Percentiles rank a stretch among this genome's conserved stretches.
phyloP scores from a whole-genome alignment of 2,797 vertebrate species.

The Babyrousa celebensis region DNA sequence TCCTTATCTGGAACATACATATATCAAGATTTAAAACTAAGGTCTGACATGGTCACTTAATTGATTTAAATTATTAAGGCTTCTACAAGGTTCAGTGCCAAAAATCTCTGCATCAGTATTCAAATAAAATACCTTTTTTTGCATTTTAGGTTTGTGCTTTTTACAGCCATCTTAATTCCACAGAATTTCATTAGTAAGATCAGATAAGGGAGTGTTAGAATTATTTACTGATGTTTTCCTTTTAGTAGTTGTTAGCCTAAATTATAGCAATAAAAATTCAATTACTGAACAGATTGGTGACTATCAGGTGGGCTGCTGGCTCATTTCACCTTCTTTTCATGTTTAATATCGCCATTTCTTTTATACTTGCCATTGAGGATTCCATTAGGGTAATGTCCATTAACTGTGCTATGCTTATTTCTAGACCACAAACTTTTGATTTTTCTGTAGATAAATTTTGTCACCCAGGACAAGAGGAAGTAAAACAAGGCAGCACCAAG shows the following conservation, averaged over 20 bases:
- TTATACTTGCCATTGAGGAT: conserved; percentile 97
- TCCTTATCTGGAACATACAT: conserved; percentile 85
- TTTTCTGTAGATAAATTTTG: conserved; percentile 91
- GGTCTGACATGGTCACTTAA: conserved; percentile 81
- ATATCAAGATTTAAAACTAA: conserved; percentile 87
- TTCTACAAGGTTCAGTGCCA: conserved; percentile 91
- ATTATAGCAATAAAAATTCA: conserved; percentile 90
- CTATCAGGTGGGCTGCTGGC: conserved; percentile 87
- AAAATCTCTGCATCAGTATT: conserved; percentile 90
- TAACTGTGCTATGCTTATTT: conserved; percentile 90
- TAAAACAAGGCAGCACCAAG: conserved; percentile 90
- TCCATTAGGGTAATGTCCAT: conserved; percentile 97
- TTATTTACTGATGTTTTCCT: conserved; percentile 89
- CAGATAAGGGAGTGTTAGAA: conserved; percentile 90
- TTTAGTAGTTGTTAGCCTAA: conserved; percentile 93
- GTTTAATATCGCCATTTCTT: conserved; percentile 96
- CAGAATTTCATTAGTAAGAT: conserved; percentile 90
- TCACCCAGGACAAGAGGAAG: conserved; percentile 91
- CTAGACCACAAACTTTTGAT: conserved; percentile 89
- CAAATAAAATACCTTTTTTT: conserved; percentile 86
- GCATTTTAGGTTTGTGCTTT: conserved; percentile 91
- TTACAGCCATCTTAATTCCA: conserved; percentile 88
- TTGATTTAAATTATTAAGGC: conserved; percentile 91
- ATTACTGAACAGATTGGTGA: conserved; percentile 89
- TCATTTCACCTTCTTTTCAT: conserved; percentile 99